Percentiles rank a stretch among this genome's conserved stretches.
phyloP scores from a whole-genome alignment of 1,140 invertebrate genomes.

The Catajapyx aquilonaris region DNA sequence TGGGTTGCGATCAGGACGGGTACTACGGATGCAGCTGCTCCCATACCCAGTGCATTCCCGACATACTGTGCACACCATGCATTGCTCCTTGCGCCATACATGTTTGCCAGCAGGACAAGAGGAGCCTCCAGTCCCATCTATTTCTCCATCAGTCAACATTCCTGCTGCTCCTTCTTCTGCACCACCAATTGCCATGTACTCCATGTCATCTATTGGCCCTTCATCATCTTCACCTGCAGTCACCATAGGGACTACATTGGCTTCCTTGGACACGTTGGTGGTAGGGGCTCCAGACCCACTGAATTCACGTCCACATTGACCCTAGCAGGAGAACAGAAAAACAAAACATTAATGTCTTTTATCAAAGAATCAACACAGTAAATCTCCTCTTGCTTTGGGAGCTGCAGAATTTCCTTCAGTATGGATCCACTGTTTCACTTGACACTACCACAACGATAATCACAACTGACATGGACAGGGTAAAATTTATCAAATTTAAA shows the following conservation, averaged over 20 bases:
- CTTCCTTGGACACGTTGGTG: slow-evolving; percentile 14
- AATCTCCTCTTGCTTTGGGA: too few relatives aligned
- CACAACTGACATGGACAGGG: too few relatives aligned
- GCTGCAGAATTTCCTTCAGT: too few relatives aligned
- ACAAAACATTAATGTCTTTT: neutral
- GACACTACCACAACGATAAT: too few relatives aligned
- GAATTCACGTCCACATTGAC: slow-evolving; percentile 86
- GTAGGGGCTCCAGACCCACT: neutral
- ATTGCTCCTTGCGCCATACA: slow-evolving; percentile 59
- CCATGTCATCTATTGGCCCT: too few relatives aligned
- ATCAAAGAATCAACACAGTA: neutral
- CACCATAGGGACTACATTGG: slow-evolving; percentile 16
- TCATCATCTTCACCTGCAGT: slow-evolving; percentile 21
- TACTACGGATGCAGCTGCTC: slow-evolving; percentile 56
- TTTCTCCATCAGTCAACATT: slow-evolving; percentile 11
- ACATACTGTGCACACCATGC: slow-evolving; percentile 77
- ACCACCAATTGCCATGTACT: too few relatives aligned
- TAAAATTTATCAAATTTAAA: too few relatives aligned
- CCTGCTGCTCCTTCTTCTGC: slow-evolving; percentile 14
- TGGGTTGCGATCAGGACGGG: slow-evolving; percentile 55
- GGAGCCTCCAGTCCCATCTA: slow-evolving; percentile 23
- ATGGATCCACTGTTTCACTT: too few relatives aligned
- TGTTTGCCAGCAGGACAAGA: slow-evolving; percentile 47
- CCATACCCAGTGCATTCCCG: slow-evolving; percentile 87
- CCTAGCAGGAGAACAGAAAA: too few relatives aligned